Evolutionary conservation across 2,797 vertebrate genomes (phyloP), one percentile per base, ranked within the genome.

Genomic region (Oophaga sylvatica): DNA sequence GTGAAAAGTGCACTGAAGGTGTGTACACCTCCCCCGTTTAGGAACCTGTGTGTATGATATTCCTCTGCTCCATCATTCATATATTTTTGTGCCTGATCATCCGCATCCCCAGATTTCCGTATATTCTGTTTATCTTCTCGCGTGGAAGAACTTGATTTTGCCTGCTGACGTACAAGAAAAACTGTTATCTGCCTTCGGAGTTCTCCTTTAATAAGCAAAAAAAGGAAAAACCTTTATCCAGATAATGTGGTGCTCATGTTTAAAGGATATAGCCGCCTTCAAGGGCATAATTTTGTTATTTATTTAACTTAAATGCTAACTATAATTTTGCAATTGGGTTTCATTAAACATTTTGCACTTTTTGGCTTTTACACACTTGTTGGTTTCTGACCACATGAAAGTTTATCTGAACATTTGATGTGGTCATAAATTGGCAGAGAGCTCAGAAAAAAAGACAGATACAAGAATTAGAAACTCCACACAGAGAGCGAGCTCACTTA

Each of bases 1-100:
- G 96, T 99, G 97, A 99, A 97, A 98, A 97, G 99, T 97, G 98
- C 98, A 91, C 95, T 99, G 90, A 99, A 99, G 98, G 98, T 99
- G 98, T 97, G 98, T 99, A 99, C 98, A 94, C 96, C 92, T 92
- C 92, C 92, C 95, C 90, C 92, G 92, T 95, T 93, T 94, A 94
- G 92, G 92, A 92, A 89, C 90, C 91, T 92, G 45, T 91, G 93
- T 93, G 26, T 81, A 87, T 26, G n/a, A 75, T 92, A 2, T 90
- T 67, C 86, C 75, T 12, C 88, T 88, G 90, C 85, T 89, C 92
- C 93, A 35, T 80, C 90, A 91, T 17, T 88, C 87, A 81, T 79
- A 89, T 92, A 92, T 29, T 82, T 73, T 45, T 90, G 85, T 95
- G 93, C 92, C 92, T 83, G 90, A 53, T 91, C 95, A 94, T 92